A percentile compares a stretch with the other conserved stretches of the same genome.
These are phyloP conservation scores for Coenobita brevimanus DNA, from an alignment of 1,140 invertebrate species.

Conservation along the genomic window DNA sequence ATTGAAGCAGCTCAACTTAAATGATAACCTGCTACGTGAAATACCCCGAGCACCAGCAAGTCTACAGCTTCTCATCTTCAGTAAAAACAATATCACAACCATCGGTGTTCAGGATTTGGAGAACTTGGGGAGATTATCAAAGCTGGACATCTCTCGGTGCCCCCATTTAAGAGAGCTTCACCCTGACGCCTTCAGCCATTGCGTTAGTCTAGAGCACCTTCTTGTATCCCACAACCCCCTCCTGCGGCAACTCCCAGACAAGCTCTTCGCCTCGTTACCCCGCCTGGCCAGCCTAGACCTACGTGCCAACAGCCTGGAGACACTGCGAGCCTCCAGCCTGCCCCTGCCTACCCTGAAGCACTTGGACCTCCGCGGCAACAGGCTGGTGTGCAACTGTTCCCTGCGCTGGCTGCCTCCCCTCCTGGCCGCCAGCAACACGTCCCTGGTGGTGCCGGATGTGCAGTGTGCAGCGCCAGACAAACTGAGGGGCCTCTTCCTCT, in stretches of 20 bases:
- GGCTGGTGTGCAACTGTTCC: conserved; percentile 91
- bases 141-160: conserved; percentile 62
- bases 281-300: conserved; percentile 83
- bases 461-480: conserved; percentile 64
- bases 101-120: conserved; percentile 40
- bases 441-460: conserved; percentile 49
- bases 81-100: conserved; percentile 62
- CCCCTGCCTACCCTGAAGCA: conserved; percentile 64
- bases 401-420: conserved; percentile 81
- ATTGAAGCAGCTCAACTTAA: conserved; percentile 63
- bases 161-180: conserved; percentile 46
- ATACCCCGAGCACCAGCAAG: conserved; percentile 42
- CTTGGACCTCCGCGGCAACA: conserved; percentile 83
- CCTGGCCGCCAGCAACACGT: conserved; percentile 47
- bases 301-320: conserved; percentile 84
- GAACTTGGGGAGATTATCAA: conserved; percentile 44
- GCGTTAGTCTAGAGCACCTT: conserved; percentile 78
- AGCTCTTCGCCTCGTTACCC: conserved; percentile 70
- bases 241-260: conserved; percentile 78
- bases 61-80: conserved; percentile 46
- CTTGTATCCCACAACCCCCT: conserved; percentile 86
- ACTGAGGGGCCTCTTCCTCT: conserved; percentile 58
- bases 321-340: conserved; percentile 77
- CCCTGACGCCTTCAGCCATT: conserved; percentile 46
- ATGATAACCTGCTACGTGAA: conserved; percentile 58